Base-by-base conservation (phyloP, 2,113 vertebrate species). In the Rattus rattus region DNA sequence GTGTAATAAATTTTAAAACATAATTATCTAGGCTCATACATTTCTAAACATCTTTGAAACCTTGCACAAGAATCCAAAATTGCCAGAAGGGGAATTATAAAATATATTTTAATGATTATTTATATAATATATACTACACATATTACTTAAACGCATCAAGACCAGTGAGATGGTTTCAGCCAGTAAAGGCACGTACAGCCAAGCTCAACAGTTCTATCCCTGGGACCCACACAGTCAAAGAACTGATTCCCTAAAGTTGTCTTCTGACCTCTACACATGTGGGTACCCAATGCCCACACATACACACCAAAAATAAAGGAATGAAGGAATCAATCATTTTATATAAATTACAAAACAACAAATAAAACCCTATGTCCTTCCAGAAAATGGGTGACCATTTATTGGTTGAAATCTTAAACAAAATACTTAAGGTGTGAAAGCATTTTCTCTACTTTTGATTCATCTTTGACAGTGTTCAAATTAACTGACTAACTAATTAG, bases 21-120 rank as follows among this genome's bases (percentile, higher is more conserved):
- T 85, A 85, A 94, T 80, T 87, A 92, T 95, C 73, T 93, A 7
- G 36, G 73, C 28, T 79, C n/a, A 13, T 54, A 92, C 80, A 94
- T 76, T 92, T 72, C 26, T 13, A 88, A 94, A 77, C 26, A 52
- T 84, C 30, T 93, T 96, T 90, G 90, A 96, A 86, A 85, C 30
- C 30, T 88, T 96, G 56, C 43, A 69, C 65, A 92, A 86, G 59
- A 95, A 92, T 19, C 6, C 33, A 92, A 89, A 88, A 76, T 70
- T 52, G 4, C 16, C 36, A 20, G 59, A 49, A 5, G 30, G 3
- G 2, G 2, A 8, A 28, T 79, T 92, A 89, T 39, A 39, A 26
- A 7, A 92, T 28, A 69, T 33, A 69, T 69, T 14, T 69, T 69
- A 69, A 69, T 69, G 67, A 69, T 69, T 33, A 69, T 69, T 69